Conservation (phyloP, 2,888 invertebrate genomes). For the Crossocerus cetratus region DNA sequence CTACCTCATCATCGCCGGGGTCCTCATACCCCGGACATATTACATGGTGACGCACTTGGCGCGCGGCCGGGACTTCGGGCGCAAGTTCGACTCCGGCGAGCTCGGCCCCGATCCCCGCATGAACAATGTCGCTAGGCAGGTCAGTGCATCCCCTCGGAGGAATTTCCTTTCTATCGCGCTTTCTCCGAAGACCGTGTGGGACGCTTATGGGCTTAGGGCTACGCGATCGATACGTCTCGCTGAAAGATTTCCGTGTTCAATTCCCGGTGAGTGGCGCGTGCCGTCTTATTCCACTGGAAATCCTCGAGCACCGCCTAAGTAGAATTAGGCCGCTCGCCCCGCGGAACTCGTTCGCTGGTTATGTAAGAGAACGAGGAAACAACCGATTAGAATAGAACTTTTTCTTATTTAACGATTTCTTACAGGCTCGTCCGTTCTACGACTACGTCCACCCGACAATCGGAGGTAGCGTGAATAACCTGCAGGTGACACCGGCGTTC, state of each 20-base stretch:
- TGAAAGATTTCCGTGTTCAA: not conserved
- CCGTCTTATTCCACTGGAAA: constrained; percentile 4
- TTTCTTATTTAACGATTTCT: no score
- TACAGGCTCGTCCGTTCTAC: constrained; percentile 66
- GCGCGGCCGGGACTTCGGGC: constrained; percentile 77
- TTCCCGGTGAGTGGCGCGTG: not conserved
- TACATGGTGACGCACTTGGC: constrained; percentile 83
- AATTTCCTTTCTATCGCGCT: not conserved
- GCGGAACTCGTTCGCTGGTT: no score
- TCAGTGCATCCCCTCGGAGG: constrained; percentile 36
- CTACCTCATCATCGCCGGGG: constrained; percentile 80
- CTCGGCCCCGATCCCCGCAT: constrained; percentile 65
- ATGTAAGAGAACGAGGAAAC: not conserved
- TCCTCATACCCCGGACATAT: constrained; percentile 85
- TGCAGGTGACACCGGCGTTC: constrained; percentile 60
- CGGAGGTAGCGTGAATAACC: constrained; percentile 43
- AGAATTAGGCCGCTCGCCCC: not conserved
- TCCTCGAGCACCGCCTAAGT: not conserved
- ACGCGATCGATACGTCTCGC: not conserved
- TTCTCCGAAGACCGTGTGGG: not conserved
- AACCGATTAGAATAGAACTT: no score
- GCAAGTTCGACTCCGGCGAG: constrained; percentile 63
- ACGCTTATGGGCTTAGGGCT: not conserved
- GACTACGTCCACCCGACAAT: constrained; percentile 65
- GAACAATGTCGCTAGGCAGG: constrained; percentile 66